Base-by-base conservation (phyloP, 2,113 vertebrate species). In the Tricholaema leucomelas region DNA sequence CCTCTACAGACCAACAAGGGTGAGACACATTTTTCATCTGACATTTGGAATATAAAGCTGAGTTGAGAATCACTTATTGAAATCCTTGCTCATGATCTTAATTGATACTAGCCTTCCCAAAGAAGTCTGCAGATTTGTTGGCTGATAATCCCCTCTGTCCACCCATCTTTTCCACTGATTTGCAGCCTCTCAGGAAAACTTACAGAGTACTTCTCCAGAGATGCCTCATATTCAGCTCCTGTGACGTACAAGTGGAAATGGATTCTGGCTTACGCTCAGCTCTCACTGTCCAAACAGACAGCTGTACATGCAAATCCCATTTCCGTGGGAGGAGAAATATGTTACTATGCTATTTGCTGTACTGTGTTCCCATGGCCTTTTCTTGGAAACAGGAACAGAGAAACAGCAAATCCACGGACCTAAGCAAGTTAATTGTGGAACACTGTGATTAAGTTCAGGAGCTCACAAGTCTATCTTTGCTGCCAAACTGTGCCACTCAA, bases 401-500 rank as follows among this genome's bases (percentile, higher is more conserved):
- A 2, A 23, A 20, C 3, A 2, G 30, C 15, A 73, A 78, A 64
- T 19, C 20, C 56, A 28, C 28, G 25, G 21, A 55, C 38, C 30
- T 48, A 42, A 55, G 21, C 9, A 71, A 71, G 52, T 36, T 75
- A 46, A 60, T 15, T 3, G 1, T 31, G 52, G 60, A n/a, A 23
- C 7, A 16, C 12, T 12, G 38, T 25, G 24, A n/a, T 55, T 40
- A 48, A 74, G 9, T 38, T 31, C 67, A 52, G 40, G 35, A 73
- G 15, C 17, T 33, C 40, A 35, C 12, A 59, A 42, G 20, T 15
- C 7, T 30, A 3, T 54, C 54, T 91, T 23, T 12, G 19, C 8
- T n/a, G 27, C 18, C 44, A 60, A 56, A 24, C 2, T 1, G 0
- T 64, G 38, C 33, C 59, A 52, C 0, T 0, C 33, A 75, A 54